Evolutionary conservation across 2,113 vertebrate species (phyloP).

Genomic region (Geococcyx californianus): DNA sequence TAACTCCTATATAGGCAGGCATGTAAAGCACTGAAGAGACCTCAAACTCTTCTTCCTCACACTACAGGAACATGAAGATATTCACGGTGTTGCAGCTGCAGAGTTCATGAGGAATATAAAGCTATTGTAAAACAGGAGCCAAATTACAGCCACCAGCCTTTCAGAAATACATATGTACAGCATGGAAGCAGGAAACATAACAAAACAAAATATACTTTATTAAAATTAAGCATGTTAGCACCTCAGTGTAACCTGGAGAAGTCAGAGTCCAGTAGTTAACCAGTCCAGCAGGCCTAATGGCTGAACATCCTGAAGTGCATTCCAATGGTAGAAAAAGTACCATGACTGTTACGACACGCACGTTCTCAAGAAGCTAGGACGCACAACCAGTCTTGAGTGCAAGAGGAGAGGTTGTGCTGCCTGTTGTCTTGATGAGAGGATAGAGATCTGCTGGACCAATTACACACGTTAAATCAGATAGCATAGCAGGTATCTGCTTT

Average conservation of each 20-base stretch:
- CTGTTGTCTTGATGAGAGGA: constrained; percentile 1
- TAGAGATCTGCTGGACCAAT: constrained; percentile 38
- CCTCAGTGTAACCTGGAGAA: constrained; percentile 74
- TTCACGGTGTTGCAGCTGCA: fast-evolving
- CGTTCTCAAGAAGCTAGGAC: background rate
- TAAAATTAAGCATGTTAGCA: constrained; percentile 76
- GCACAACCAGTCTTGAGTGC: background rate
- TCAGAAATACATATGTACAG: background rate
- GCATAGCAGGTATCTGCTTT: constrained; percentile 1
- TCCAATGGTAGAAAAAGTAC: constrained; percentile 69
- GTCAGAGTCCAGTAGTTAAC: constrained; percentile 69
- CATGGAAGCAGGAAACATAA: background rate
- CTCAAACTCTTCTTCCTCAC: background rate
- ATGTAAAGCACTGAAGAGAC: background rate
- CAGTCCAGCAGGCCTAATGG: constrained; percentile 53
- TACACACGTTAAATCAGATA: background rate
- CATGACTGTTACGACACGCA: constrained; percentile 7
- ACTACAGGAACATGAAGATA: fast-evolving
- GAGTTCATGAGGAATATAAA: background rate
- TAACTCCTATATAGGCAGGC: fast-evolving
- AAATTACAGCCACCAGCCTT: background rate
- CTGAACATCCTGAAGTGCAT: constrained; percentile 69
- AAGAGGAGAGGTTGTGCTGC: constrained; percentile 30
- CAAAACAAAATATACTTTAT: constrained; percentile 77
- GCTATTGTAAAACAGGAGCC: background rate